Evolutionary conservation across 1,140 invertebrate genomes (phyloP), one percentile per base, ranked within the genome.

Genomic region (Meloidogyne floridensis): DNA sequence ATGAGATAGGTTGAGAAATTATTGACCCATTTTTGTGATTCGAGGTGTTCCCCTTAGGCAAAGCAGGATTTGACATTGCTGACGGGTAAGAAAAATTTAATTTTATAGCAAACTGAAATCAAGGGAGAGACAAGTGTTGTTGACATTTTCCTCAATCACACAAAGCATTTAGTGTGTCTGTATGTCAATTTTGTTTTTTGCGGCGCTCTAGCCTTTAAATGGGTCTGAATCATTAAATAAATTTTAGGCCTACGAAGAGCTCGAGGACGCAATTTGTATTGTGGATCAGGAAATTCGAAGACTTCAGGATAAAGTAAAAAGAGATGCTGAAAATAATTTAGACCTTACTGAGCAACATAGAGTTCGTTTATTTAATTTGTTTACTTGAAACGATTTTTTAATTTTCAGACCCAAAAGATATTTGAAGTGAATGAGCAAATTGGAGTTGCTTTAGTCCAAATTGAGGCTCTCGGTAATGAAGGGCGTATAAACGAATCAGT

Each of bases 351-450:
- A 79, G 32, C 77, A 79, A 20, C 77, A 79, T 47, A 32, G 77
- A 3, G 77, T 79, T 20, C 7, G 77, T 77, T 75, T 47, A 20
- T 42, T 65, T n/a, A n/a, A n/a, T 65, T 72, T 4, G 7, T 71
- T 43, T 18, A 20, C 32, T 2, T 32, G 32, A 32, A 20, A 47
- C 18, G 3, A 11, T 15, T 18, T 20, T 11, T 69, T 59, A 13
- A 32, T 32, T 85, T 88, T 74, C 79, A 86, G 86, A 80, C 84
- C 13, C 85, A 84, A 80, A 88, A 87, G 77, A 83, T 88, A 3
- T 81, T 82, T 10, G 87, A 88, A 69, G 71, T 88, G 20, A 90
- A 90, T 73, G 87, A 89, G 47, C 89, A 89, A 65, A 90, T 87
- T 70, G 53, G 51, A 42, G 70, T 47, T 15, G 83, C 83, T 72